Evolutionary conservation across 2,888 invertebrate species (phyloP).

Genomic region (Dusona sp.): DNA sequence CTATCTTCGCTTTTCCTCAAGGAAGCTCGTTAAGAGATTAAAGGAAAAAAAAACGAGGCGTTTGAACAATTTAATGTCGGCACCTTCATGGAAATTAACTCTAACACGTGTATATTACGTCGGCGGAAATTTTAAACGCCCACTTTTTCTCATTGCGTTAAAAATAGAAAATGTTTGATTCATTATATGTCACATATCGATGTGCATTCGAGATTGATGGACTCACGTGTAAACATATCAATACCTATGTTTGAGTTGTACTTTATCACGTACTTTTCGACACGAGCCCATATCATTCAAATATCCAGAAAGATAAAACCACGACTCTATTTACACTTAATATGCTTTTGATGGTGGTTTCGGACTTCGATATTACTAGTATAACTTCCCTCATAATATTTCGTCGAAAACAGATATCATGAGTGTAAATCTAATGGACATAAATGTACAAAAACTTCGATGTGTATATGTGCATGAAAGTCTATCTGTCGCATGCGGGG

Average conservation of each 20-base stretch:
- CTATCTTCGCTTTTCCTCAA: slow-evolving; percentile 64
- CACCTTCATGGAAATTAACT: slow-evolving; percentile 55
- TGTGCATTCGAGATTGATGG: slow-evolving; percentile 41
- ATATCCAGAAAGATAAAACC: slow-evolving; percentile 58
- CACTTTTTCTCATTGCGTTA: background rate
- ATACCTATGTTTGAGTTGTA: slow-evolving; percentile 37
- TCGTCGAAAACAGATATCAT: slow-evolving; percentile 41
- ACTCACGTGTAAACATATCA: slow-evolving; percentile 53
- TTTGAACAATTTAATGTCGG: slow-evolving; percentile 63
- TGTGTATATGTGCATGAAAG: slow-evolving; percentile 3
- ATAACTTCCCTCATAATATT: slow-evolving; percentile 20
- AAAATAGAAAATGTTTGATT: background rate
- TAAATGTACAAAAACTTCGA: slow-evolving; percentile 9
- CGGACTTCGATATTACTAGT: slow-evolving; percentile 31
- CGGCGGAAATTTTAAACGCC: background rate
- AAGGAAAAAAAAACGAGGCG: background rate
- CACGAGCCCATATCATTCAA: slow-evolving; percentile 35
- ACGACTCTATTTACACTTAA: slow-evolving; percentile 43
- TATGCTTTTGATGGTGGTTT: slow-evolving; percentile 47
- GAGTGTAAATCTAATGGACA: slow-evolving; percentile 36
- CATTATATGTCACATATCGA: slow-evolving; percentile 32
- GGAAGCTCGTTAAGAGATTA: slow-evolving; percentile 53
- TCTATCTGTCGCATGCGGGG: slow-evolving; percentile 52
- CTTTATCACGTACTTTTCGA: slow-evolving; percentile 9
- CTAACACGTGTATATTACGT: background rate